Evolutionary conservation across 37 sponge, comb jelly and placozoan species (phyloP).

Genomic region (Haliclona indistincta): DNA sequence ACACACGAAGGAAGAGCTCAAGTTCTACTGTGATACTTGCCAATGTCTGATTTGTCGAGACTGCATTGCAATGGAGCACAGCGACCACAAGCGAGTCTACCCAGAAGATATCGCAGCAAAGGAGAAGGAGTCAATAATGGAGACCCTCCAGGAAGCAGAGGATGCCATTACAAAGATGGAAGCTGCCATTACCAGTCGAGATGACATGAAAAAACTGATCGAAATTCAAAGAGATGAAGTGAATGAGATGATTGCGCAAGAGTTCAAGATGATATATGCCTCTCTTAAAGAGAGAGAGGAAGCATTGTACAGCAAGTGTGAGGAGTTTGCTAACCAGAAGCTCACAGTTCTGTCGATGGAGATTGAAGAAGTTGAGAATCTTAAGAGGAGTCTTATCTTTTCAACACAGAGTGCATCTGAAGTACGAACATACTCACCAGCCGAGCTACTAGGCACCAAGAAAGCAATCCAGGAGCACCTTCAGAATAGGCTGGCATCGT

Average conservation of each 20-base stretch:
- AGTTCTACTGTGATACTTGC: slow-evolving; percentile 45
- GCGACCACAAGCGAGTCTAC: slow-evolving; percentile 15
- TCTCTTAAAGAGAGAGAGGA: slow-evolving; percentile 3
- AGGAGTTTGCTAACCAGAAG: neutral
- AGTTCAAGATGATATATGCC: slow-evolving; percentile 21
- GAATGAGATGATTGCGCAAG: neutral
- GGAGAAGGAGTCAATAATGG: neutral
- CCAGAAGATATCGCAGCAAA: slow-evolving; percentile 19
- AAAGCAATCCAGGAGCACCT: no score
- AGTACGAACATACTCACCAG: no score
- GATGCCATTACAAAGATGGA: slow-evolving; percentile 2
- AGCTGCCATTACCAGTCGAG: slow-evolving; percentile 22
- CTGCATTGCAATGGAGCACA: slow-evolving; percentile 31
- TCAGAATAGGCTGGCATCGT: no score
- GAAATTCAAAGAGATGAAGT: slow-evolving; percentile 16
- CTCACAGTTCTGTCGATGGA: neutral
- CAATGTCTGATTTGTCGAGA: slow-evolving; percentile 40
- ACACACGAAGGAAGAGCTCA: slow-evolving; percentile 31
- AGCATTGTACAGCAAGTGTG: slow-evolving; percentile 12
- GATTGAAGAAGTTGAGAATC: no score
- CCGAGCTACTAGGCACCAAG: no score
- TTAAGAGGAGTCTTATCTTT: no score
- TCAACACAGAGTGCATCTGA: no score
- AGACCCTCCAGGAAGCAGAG: neutral
- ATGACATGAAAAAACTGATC: slow-evolving; percentile 15